Evolutionary conservation across 1,140 invertebrate genomes (phyloP).

Genomic region (Neodiprion virginianus): DNA sequence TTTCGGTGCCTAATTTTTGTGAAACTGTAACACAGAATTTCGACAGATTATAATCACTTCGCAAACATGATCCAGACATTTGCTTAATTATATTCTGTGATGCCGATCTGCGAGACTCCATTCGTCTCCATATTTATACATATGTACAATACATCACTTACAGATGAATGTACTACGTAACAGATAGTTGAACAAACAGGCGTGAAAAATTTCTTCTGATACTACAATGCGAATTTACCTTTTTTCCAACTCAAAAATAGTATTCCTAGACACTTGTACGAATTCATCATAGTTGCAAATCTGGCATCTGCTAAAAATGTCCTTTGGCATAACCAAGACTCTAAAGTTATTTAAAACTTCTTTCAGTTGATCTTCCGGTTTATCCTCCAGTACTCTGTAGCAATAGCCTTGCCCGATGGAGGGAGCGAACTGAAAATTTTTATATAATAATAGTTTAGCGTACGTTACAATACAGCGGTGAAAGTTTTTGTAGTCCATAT

Average conservation of each 20-base stretch:
- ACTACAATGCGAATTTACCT: constrained; percentile 30
- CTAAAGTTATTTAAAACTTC: constrained; percentile 71
- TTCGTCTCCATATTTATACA: not conserved
- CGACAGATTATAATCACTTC: not conserved
- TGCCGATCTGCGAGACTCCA: not conserved
- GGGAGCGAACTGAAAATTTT: constrained; percentile 55
- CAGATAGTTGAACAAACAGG: too few relatives aligned
- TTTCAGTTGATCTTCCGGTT: constrained; percentile 62
- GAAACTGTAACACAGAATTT: not conserved
- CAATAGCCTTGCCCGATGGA: constrained; percentile 61
- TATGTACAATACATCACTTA: too few relatives aligned
- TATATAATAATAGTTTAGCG: constrained; percentile 16
- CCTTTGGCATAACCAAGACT: constrained; percentile 63
- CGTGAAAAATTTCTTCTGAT: too few relatives aligned
- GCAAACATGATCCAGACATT: not conserved
- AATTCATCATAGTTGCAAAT: constrained; percentile 70
- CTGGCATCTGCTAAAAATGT: constrained; percentile 74
- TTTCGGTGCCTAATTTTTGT: not conserved
- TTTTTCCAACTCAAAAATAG: constrained; percentile 54
- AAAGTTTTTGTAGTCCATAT: too few relatives aligned
- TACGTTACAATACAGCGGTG: too few relatives aligned
- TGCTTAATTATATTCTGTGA: not conserved
- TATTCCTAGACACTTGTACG: constrained; percentile 54
- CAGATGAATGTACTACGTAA: too few relatives aligned
- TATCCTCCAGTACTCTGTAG: constrained; percentile 59